These are phyloP conservation scores for Pterocles gutturalis DNA, from an alignment of 2,113 vertebrate genomes.

Conservation along the genomic window DNA sequence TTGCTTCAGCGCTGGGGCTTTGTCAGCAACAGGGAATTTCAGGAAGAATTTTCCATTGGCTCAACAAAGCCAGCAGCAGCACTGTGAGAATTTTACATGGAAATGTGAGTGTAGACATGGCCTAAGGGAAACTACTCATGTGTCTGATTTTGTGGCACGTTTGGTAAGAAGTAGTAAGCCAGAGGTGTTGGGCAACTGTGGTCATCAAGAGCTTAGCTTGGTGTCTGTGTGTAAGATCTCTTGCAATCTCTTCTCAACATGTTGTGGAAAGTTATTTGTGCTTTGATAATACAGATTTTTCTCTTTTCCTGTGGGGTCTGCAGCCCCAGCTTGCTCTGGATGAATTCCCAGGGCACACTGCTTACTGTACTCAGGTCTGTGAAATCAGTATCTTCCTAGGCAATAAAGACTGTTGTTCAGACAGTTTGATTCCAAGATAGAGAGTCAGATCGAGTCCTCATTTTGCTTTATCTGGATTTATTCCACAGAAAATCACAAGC, in stretches of 20 bases:
- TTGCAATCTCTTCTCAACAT: background rate
- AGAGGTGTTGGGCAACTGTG: background rate
- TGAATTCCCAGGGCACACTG: constrained; percentile 3
- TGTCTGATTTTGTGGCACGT: background rate
- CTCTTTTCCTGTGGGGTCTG: background rate
- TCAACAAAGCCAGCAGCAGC: background rate
- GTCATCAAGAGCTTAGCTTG: background rate
- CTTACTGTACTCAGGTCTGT: background rate
- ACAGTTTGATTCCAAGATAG: background rate
- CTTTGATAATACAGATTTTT: constrained; percentile 30
- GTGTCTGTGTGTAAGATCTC: background rate
- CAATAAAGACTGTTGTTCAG: background rate
- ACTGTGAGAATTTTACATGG: background rate
- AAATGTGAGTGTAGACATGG: background rate
- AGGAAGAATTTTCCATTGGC: constrained; percentile 9
- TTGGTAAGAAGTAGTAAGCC: background rate
- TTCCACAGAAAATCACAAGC: constrained; percentile 27
- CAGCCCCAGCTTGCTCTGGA: constrained; percentile 14
- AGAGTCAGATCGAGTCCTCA: background rate
- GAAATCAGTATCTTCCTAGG: background rate
- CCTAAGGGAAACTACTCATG: background rate
- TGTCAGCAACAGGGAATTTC: background rate
- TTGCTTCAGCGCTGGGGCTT: background rate
- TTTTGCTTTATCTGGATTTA: constrained; percentile 1
- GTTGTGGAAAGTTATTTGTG: background rate